phyloP scores from a whole-genome alignment of 2,797 vertebrate species.

The Peromyscus eremicus region DNA sequence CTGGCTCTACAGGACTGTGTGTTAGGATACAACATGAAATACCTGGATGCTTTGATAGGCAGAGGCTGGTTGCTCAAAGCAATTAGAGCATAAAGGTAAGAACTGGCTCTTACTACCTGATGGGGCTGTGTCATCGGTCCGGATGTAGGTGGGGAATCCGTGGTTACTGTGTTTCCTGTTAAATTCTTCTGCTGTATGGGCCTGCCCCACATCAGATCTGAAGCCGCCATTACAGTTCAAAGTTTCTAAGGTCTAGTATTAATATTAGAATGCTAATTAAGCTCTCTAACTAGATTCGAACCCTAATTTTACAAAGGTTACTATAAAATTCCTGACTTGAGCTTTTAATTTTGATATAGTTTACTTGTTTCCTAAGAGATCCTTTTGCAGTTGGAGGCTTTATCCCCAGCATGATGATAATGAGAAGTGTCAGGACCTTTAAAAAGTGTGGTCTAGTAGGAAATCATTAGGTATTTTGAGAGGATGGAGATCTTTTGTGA shows the following conservation, averaged over 20 bases:
- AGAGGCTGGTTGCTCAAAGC: not conserved
- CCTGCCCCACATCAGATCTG: not conserved
- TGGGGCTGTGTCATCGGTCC: not conserved
- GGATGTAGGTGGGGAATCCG: not conserved
- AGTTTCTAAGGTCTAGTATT: constrained; percentile 23
- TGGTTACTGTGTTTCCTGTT: constrained; percentile 23
- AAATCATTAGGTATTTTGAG: not conserved
- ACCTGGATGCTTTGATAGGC: not conserved
- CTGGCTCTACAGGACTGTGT: not conserved
- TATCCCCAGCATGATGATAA: not conserved
- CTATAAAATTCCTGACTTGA: not conserved
- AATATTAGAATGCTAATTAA: not conserved
- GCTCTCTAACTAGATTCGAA: constrained; percentile 6
- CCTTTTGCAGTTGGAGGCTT: not conserved
- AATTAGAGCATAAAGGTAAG: constrained; percentile 55
- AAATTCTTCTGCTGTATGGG: not conserved
- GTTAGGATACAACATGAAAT: not conserved
- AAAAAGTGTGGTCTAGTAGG: not conserved
- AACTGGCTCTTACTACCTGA: not conserved
- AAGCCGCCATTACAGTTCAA: not conserved
- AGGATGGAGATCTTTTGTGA: not conserved
- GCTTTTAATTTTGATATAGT: not conserved
- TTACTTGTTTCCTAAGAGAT: not conserved
- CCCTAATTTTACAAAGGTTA: constrained; percentile 38
- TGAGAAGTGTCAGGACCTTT: not conserved